Evolutionary conservation across 2,797 vertebrate genomes (phyloP).

Genomic region (Discoglossus pictus): DNA sequence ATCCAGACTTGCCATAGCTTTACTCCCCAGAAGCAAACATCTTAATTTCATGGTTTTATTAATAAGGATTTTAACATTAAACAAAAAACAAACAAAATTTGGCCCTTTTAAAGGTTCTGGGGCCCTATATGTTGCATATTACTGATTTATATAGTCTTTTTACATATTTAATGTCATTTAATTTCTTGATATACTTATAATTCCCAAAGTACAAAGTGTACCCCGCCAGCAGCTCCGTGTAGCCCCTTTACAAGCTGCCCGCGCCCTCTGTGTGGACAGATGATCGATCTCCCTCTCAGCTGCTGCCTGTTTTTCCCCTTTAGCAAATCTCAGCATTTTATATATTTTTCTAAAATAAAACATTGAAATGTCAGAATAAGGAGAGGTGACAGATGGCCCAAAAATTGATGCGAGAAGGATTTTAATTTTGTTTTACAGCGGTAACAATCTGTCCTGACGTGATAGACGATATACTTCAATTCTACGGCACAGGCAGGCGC

Average conservation of each 20-base stretch:
- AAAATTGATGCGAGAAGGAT: not conserved
- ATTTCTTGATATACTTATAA: too few relatives aligned
- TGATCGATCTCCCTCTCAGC: not conserved
- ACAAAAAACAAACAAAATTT: too few relatives aligned
- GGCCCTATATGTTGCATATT: too few relatives aligned
- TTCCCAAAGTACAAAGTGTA: too few relatives aligned
- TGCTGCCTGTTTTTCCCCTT: not conserved
- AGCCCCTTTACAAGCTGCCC: not conserved
- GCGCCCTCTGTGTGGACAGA: not conserved
- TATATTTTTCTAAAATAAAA: not conserved
- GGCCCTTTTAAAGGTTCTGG: too few relatives aligned
- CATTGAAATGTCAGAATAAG: not conserved
- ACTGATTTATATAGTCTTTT: too few relatives aligned
- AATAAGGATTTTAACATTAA: too few relatives aligned
- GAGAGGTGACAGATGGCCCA: not conserved
- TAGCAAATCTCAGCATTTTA: not conserved
- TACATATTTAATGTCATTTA: too few relatives aligned
- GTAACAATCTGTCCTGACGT: slow-evolving; percentile 4
- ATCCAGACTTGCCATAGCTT: too few relatives aligned
- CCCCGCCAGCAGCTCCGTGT: not conserved
- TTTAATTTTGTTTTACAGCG: not conserved
- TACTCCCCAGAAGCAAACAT: too few relatives aligned
- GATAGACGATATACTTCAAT: not conserved
- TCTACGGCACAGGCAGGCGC: not conserved
- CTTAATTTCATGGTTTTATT: too few relatives aligned